Conservation (phyloP, 2,797 vertebrate species). For the Chelidonichthys spinosus region DNA sequence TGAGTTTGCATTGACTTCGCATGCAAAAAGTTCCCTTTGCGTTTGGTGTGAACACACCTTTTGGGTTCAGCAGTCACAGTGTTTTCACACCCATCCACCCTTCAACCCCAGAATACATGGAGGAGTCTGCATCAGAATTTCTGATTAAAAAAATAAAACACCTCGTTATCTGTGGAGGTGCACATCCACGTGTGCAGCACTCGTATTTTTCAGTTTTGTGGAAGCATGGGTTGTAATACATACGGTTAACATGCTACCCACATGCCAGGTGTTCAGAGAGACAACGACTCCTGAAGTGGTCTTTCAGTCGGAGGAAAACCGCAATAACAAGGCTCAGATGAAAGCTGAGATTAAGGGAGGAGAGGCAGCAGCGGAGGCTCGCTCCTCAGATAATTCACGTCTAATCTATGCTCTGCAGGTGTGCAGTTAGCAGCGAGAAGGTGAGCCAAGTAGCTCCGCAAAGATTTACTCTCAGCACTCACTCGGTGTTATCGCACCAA, state of each 20-base stretch:
- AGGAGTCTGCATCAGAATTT: neutral
- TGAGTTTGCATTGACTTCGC: too few relatives aligned
- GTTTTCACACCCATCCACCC: neutral
- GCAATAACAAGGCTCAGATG: slow-evolving; percentile 78
- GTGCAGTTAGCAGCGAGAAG: slow-evolving; percentile 64
- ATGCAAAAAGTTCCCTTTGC: too few relatives aligned
- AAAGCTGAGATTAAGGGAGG: slow-evolving; percentile 73
- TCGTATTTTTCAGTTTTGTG: neutral
- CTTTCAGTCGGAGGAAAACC: slow-evolving; percentile 64
- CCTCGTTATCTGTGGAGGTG: neutral
- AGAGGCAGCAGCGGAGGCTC: slow-evolving; percentile 62
- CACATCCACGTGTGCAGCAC: too few relatives aligned
- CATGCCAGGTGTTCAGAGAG: slow-evolving; percentile 57
- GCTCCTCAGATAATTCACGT: slow-evolving; percentile 73
- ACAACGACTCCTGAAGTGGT: slow-evolving; percentile 51
- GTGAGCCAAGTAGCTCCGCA: slow-evolving; percentile 58
- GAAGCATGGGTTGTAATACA: slow-evolving; percentile 19
- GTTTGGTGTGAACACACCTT: too few relatives aligned
- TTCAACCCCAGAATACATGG: slow-evolving; percentile 1
- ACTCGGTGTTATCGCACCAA: slow-evolving; percentile 50
- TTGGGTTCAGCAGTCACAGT: too few relatives aligned
- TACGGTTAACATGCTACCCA: slow-evolving; percentile 54
- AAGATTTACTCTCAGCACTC: slow-evolving; percentile 71
- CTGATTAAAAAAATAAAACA: slow-evolving; percentile 7
- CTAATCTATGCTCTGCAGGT: slow-evolving; percentile 82